Conservation (phyloP, 1,140 invertebrate genomes). For the Drosophila punjabiensis region DNA sequence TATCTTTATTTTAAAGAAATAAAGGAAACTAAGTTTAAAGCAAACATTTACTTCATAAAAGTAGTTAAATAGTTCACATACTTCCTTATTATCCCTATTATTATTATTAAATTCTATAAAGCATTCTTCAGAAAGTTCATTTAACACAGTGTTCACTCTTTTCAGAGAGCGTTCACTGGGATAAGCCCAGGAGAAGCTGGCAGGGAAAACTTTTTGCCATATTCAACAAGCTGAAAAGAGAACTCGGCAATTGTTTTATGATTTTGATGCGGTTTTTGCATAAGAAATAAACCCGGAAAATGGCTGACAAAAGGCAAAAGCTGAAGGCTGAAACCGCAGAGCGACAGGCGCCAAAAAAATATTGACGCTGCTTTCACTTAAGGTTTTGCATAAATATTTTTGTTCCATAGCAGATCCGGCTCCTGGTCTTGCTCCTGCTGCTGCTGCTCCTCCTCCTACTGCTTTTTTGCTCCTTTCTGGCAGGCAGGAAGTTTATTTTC, state of each 20-base stretch:
- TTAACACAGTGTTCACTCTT: background rate
- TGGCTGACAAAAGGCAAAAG: conserved; percentile 27
- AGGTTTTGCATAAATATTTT: conserved; percentile 77
- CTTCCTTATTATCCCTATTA: background rate
- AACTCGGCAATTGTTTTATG: conserved; percentile 40
- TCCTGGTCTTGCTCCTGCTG: background rate
- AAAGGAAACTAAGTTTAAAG: too few species aligned
- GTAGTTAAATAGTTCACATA: background rate
- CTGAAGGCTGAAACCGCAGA: conserved; percentile 1
- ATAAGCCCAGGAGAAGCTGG: background rate
- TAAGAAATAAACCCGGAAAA: conserved; percentile 61
- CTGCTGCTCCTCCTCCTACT: background rate
- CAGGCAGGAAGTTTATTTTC: conserved; percentile 60
- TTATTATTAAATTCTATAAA: background rate
- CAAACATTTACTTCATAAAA: background rate
- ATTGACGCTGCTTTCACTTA: conserved; percentile 63
- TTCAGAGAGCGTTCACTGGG: background rate
- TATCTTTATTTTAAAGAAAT: too few species aligned
- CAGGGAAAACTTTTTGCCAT: conserved; percentile 22
- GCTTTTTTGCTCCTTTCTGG: conserved; percentile 17
- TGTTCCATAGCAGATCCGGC: conserved; percentile 46
- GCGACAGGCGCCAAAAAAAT: conserved; percentile 54
- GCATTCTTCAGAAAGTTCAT: background rate
- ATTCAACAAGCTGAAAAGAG: conserved; percentile 17
- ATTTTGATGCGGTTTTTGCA: conserved; percentile 59